Evolutionary conservation across 2,113 vertebrate species (phyloP).

Genomic region (Tachuris rubrigastra): DNA sequence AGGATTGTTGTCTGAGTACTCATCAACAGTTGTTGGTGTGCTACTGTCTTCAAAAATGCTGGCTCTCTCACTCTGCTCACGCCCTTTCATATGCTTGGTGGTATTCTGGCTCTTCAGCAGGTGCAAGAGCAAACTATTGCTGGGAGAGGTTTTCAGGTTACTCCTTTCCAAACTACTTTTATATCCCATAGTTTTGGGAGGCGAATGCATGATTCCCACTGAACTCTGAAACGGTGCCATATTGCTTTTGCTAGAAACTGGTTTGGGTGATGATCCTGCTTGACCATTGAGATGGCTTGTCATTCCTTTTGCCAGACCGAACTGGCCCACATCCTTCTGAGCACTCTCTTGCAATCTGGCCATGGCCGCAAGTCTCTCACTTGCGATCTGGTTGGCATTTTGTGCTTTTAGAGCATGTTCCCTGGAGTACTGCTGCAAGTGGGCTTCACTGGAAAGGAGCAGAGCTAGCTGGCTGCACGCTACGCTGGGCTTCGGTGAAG

Average conservation of each 20-base stretch:
- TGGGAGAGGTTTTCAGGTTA: conserved; percentile 83
- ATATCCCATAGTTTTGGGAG: conserved; percentile 76
- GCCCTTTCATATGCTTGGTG: conserved; percentile 82
- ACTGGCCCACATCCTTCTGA: conserved; percentile 80
- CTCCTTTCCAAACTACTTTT: conserved; percentile 85
- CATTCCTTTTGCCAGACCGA: conserved; percentile 77
- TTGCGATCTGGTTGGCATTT: conserved; percentile 88
- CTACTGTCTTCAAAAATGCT: conserved; percentile 81
- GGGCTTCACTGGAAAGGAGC: conserved; percentile 96
- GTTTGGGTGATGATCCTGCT: conserved; percentile 80
- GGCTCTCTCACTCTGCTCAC: conserved; percentile 80
- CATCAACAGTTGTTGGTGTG: conserved; percentile 89
- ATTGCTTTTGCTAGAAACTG: conserved; percentile 74
- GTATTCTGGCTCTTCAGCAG: conserved; percentile 94
- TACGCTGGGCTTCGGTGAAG: conserved; percentile 94
- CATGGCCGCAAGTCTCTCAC: conserved; percentile 94
- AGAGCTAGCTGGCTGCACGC: conserved; percentile 96
- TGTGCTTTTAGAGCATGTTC: conserved; percentile 96
- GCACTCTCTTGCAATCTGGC: conserved; percentile 85
- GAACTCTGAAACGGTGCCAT: conserved; percentile 76
- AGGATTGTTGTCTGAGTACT: conserved; percentile 89
- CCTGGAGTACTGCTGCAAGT: conserved; percentile 96
- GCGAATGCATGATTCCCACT: conserved; percentile 64
- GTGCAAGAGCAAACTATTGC: conserved; percentile 91
- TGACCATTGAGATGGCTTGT: conserved; percentile 83